Percentiles rank a stretch among this genome's conserved stretches.
Conservation (phyloP, 2,888 invertebrate genomes). For the Pollenia labialis region DNA sequence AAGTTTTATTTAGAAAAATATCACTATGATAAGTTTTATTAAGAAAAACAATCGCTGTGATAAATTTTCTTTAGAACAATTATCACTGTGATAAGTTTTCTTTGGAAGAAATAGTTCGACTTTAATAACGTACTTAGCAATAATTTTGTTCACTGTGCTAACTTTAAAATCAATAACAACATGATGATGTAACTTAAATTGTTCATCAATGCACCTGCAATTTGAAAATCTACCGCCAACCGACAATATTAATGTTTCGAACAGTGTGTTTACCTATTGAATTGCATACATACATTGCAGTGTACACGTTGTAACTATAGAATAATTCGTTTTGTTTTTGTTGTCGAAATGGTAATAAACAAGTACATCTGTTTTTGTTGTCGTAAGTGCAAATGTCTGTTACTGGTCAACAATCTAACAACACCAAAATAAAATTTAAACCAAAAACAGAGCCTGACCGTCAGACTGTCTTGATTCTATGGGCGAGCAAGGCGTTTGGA, state of each 20-base stretch:
- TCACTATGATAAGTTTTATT: no score
- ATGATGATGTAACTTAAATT: slow-evolving; percentile 55
- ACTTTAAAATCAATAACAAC: slow-evolving; percentile 24
- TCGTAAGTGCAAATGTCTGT: slow-evolving; percentile 67
- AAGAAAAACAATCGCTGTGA: no score
- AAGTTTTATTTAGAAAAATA: no score
- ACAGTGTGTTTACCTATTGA: slow-evolving; percentile 37
- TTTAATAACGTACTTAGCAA: no score
- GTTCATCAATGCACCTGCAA: slow-evolving; percentile 70
- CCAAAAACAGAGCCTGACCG: slow-evolving; percentile 56
- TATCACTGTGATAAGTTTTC: no score
- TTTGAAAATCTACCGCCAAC: slow-evolving; percentile 65
- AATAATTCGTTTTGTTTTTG: slow-evolving; percentile 24
- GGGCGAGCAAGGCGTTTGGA: slow-evolving; percentile 33
- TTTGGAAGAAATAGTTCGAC: no score
- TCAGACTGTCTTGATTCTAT: slow-evolving; percentile 41
- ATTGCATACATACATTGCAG: slow-evolving; percentile 8
- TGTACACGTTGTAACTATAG: slow-evolving; percentile 32
- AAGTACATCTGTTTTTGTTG: slow-evolving; percentile 33
- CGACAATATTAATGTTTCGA: slow-evolving; percentile 30
- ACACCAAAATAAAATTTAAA: slow-evolving; percentile 61
- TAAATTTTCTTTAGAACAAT: no score
- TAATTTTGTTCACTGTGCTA: slow-evolving; percentile 24
- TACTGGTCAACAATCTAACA: slow-evolving; percentile 51
- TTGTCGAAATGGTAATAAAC: slow-evolving; percentile 70